Conservation (phyloP, 1,140 invertebrate species). For the Ylistrum balloti region DNA sequence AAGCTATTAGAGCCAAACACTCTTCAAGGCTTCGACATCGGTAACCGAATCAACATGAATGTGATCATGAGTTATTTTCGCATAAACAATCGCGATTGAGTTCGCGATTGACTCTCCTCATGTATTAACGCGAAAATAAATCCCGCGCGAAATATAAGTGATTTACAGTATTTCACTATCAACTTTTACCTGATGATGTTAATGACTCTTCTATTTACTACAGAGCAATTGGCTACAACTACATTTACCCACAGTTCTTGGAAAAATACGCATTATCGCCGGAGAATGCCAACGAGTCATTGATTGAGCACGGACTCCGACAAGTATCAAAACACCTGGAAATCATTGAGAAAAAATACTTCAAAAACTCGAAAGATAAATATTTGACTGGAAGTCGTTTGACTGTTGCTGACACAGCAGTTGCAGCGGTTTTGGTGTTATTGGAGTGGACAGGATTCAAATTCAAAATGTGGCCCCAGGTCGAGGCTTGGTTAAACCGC, state of each 20-base stretch:
- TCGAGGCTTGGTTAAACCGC: constrained; percentile 65
- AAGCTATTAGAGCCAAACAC: too few species aligned
- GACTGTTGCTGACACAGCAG: constrained; percentile 68
- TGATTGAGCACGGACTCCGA: constrained; percentile 67
- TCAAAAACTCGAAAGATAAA: constrained; percentile 59
- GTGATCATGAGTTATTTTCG: too few species aligned
- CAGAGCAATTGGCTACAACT: constrained; percentile 66
- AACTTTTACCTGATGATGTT: too few species aligned
- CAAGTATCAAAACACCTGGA: constrained; percentile 65
- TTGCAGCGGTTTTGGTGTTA: constrained; percentile 66
- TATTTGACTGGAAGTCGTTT: constrained; percentile 64
- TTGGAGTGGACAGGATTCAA: constrained; percentile 69
- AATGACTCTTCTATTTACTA: constrained; percentile 45
- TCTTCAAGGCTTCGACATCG: too few species aligned
- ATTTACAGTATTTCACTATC: too few species aligned
- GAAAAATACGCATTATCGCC: constrained; percentile 66
- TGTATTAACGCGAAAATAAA: too few species aligned
- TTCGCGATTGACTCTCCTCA: too few species aligned
- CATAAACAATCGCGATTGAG: too few species aligned
- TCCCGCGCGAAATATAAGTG: too few species aligned
- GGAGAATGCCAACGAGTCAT: constrained; percentile 63
- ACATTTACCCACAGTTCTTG: constrained; percentile 72
- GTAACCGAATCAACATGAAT: too few species aligned
- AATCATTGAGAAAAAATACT: constrained; percentile 66
- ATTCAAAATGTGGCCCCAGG: constrained; percentile 72